Evolutionary conservation across 2,113 vertebrate species (phyloP).

Genomic region (Atherinomorus stipes): DNA sequence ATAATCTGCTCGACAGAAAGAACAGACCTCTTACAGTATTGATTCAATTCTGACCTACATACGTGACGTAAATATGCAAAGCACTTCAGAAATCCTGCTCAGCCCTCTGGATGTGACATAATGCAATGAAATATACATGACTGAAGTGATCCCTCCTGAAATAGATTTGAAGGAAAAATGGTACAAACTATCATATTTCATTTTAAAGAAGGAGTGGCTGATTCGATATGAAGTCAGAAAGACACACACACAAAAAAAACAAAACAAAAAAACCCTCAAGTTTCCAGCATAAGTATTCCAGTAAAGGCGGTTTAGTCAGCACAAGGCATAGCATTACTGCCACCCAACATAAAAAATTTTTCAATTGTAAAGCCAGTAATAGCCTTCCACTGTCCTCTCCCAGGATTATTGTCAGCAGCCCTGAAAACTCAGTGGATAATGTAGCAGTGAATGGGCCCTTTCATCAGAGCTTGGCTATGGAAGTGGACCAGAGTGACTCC

Average conservation of each 20-base stretch:
- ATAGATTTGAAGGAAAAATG: not conserved
- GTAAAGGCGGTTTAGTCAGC: slow-evolving; percentile 8
- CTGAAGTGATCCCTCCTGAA: not conserved
- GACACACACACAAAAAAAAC: no score
- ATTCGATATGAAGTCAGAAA: not conserved
- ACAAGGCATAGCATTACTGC: slow-evolving; percentile 12
- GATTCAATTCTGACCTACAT: slow-evolving; percentile 1
- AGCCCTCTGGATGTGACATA: not conserved
- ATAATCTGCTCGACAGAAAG: slow-evolving; percentile 13
- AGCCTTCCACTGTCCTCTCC: slow-evolving; percentile 53
- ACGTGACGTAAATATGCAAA: not conserved
- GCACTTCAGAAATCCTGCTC: not conserved
- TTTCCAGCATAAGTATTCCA: not conserved
- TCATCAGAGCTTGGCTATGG: slow-evolving; percentile 62
- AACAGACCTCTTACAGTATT: not conserved
- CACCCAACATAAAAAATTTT: slow-evolving; percentile 22
- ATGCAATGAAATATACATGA: not conserved
- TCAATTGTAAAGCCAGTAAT: slow-evolving; percentile 30
- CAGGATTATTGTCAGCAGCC: slow-evolving; percentile 52
- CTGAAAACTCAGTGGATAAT: slow-evolving; percentile 62
- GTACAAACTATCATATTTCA: not conserved
- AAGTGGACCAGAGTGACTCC: slow-evolving; percentile 68
- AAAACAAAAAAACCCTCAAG: not conserved
- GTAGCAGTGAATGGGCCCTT: slow-evolving; percentile 63
- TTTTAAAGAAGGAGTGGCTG: not conserved